phyloP scores from a whole-genome alignment of 23 tunicate genomes.

The Trididemnum miniatum region DNA sequence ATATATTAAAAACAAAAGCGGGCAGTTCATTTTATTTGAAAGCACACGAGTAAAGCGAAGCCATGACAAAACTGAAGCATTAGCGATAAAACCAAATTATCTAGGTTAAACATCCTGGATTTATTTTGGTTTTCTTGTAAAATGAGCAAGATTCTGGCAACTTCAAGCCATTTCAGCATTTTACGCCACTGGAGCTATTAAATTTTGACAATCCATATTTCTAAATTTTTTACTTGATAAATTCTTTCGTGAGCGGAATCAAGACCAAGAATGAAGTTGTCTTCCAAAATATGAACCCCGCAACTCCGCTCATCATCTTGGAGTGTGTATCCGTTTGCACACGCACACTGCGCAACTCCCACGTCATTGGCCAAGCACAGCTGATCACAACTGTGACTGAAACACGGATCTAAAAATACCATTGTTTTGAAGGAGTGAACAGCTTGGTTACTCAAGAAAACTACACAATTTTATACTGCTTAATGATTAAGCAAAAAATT shows the following conservation, averaged over 20 bases:
- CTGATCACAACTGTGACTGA: slow-evolving; percentile 41
- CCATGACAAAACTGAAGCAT: too few species aligned
- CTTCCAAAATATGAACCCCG: slow-evolving; percentile 28
- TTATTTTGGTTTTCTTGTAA: too few species aligned
- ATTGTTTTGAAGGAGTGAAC: too few species aligned
- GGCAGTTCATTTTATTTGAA: too few species aligned
- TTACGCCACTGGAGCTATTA: too few species aligned
- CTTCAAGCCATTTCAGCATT: too few species aligned
- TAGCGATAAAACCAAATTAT: too few species aligned
- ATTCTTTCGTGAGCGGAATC: slow-evolving; percentile 45
- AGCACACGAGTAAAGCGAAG: too few species aligned
- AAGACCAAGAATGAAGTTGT: slow-evolving; percentile 43
- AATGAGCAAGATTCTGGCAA: too few species aligned
- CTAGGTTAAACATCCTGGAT: too few species aligned
- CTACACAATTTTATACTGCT: neutral
- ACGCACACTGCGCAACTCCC: slow-evolving; percentile 30
- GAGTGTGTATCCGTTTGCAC: slow-evolving; percentile 44
- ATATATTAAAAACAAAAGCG: too few species aligned
- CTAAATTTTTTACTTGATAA: slow-evolving; percentile 64
- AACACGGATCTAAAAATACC: slow-evolving; percentile 56
- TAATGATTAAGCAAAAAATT: neutral
- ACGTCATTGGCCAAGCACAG: slow-evolving; percentile 36
- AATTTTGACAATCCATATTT: too few species aligned
- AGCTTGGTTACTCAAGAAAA: neutral
- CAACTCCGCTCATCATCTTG: slow-evolving; percentile 41